A percentile compares a stretch with the other conserved stretches of the same genome.
Conservation (phyloP, 92 coral and sea anemone genomes). For the Micromussa lordhowensis region DNA sequence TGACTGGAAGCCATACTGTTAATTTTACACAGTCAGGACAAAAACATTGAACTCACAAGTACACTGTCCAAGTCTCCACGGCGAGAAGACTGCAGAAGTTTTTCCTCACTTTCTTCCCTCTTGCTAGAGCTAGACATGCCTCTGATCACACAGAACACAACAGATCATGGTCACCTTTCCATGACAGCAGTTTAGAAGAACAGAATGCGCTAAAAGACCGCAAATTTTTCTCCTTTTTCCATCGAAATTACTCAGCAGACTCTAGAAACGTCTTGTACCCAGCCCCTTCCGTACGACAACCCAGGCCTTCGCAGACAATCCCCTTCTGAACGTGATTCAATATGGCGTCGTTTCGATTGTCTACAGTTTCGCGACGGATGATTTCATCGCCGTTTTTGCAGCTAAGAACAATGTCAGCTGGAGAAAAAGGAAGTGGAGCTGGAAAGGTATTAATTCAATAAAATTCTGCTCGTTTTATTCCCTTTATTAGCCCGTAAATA, state of each 20-base stretch:
- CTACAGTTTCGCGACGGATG: constrained; percentile 43
- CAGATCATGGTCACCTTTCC: constrained; percentile 49
- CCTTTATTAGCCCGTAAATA: neutral
- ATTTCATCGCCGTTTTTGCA: constrained; percentile 60
- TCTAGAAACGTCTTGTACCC: constrained; percentile 38
- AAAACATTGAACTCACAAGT: constrained; percentile 64
- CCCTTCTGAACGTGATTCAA: constrained; percentile 40
- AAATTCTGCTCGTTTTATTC: neutral
- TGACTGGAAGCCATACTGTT: neutral
- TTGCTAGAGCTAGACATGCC: constrained; percentile 73
- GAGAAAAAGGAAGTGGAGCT: constrained; percentile 92
- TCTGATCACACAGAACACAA: constrained; percentile 4
- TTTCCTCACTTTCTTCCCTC: constrained; percentile 87
- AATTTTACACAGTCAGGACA: neutral
- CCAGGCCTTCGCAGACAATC: constrained; percentile 30
- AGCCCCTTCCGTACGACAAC: constrained; percentile 21
- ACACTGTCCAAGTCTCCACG: constrained; percentile 88
- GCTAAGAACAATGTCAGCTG: constrained; percentile 77
- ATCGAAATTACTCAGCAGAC: neutral
- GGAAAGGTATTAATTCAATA: constrained; percentile 75
- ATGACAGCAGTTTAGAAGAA: constrained; percentile 24
- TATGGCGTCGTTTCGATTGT: constrained; percentile 82
- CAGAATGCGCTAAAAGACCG: constrained; percentile 28
- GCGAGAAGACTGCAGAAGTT: constrained; percentile 86
- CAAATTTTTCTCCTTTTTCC: constrained; percentile 12